Evolutionary conservation across 1,140 invertebrate genomes (phyloP).

Genomic region (Bombus fervidus): DNA sequence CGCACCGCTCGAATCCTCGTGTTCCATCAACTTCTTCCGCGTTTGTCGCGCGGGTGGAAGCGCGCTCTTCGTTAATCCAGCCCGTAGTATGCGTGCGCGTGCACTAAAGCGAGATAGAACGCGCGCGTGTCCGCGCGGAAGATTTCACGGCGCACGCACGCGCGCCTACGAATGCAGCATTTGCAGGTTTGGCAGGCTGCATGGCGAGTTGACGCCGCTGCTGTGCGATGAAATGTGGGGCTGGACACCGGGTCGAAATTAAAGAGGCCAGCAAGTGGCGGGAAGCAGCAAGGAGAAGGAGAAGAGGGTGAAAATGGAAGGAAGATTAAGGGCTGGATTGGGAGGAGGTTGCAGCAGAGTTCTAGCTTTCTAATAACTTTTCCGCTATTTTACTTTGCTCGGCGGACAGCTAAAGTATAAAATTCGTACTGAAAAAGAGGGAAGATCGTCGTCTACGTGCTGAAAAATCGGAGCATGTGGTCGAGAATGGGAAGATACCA

Average conservation of each 20-base stretch:
- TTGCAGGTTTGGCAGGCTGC: neutral
- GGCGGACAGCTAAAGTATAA: neutral
- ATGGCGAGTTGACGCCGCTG: neutral
- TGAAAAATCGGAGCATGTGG: no score
- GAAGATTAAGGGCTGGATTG: neutral
- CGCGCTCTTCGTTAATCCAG: neutral
- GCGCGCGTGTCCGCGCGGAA: neutral
- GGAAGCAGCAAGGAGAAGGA: neutral
- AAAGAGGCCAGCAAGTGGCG: no score
- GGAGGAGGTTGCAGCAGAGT: neutral
- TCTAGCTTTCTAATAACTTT: neutral
- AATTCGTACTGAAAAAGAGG: neutral
- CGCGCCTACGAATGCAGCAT: neutral
- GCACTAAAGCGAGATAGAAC: neutral
- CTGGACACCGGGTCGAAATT: neutral
- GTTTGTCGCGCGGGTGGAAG: slow-evolving; percentile 19
- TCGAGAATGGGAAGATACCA: no score
- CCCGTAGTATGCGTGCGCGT: no score
- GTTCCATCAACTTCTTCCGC: slow-evolving; percentile 25
- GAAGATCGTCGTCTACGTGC: neutral
- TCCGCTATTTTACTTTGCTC: neutral
- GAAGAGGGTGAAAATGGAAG: neutral
- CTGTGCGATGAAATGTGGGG: neutral
- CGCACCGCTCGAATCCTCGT: slow-evolving; percentile 28
- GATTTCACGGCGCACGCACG: neutral